Base-by-base conservation (phyloP, 2,888 invertebrate species). In the Drosophila villosipedis region DNA sequence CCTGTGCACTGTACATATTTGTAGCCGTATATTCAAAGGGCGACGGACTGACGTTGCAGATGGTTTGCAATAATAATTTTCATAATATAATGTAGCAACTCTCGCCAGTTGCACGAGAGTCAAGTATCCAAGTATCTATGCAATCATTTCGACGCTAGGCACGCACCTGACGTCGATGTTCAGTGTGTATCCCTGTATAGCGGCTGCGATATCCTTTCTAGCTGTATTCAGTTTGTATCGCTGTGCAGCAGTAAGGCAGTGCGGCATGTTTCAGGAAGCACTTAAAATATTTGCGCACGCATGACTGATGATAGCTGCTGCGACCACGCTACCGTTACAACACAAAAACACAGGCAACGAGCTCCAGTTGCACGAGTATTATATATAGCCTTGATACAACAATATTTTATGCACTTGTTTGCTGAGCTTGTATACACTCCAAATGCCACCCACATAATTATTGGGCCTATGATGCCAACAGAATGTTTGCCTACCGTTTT, bases 261-360 rank as follows among this genome's bases (percentile, higher is more conserved):
- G 68, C 55, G 69, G 86, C 85, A 90, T 91, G 85, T 85, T 81
- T 53, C 82, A 77, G 85, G 84, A 86, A 90, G 87, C 85, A 86
- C 85, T 86, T 91, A 90, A 86, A 86, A 90, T 90, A 86, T 90
- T 90, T 90, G 91, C 74, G 73, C 83, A 86, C 91, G 85, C 85
- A 86, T 90, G 85, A 90, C 86, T 90, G 84, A 86, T 89, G 83
- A 88, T 85, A 83, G 61, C 83, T 77, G 57, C 14, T 57, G 71
- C 68, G 67, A 58, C 82, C 58, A 70, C 25, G 33, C 16, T n/a
- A 55, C 55, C 50, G 49, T 55, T 71, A 52, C 73, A 62, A 50
- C 71, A 64, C 41, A 54, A 57, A 55, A 67, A 68, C 59, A 14
- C 25, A 4, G 77, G 25, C 62, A 55, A 35, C 37, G 47, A 68